Evolutionary conservation across 2,888 invertebrate genomes (phyloP).

Genomic region (Campopleginae sp.): DNA sequence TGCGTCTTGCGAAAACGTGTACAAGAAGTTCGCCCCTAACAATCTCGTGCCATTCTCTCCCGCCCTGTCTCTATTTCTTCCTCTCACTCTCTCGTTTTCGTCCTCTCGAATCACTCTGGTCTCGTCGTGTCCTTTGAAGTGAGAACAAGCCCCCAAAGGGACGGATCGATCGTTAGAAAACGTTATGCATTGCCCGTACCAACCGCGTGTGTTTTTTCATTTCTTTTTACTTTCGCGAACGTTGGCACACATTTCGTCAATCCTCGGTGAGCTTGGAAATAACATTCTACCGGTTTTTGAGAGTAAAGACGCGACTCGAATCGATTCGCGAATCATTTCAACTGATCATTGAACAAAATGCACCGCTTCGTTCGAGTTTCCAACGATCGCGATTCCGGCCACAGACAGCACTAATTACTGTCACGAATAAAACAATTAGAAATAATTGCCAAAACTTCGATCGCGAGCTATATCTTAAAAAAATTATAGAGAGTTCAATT

Average conservation of each 20-base stretch:
- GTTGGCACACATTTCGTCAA: conserved; percentile 3
- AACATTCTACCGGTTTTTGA: neutral
- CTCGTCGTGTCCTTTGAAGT: conserved; percentile 54
- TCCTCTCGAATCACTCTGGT: conserved; percentile 5
- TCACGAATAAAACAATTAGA: neutral
- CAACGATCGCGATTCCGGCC: neutral
- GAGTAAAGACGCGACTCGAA: neutral
- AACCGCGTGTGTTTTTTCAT: neutral
- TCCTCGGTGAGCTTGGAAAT: neutral
- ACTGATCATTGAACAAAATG: neutral
- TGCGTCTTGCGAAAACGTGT: conserved; percentile 40
- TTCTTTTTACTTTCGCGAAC: neutral
- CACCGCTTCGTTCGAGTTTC: neutral
- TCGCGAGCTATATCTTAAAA: too few species aligned
- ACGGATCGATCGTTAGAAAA: conserved; percentile 51
- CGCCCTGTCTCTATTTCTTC: conserved; percentile 1
- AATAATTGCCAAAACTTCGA: neutral
- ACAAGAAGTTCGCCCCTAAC: conserved; percentile 50
- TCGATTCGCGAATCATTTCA: neutral
- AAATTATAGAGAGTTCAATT: too few species aligned
- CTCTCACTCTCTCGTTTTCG: conserved; percentile 17
- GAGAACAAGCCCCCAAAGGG: conserved; percentile 33
- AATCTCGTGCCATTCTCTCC: conserved; percentile 32
- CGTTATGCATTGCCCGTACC: conserved; percentile 51
- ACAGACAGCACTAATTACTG: neutral